phyloP scores from a whole-genome alignment of 92 coral and sea anemone species.

The Heteractis magnifica region DNA sequence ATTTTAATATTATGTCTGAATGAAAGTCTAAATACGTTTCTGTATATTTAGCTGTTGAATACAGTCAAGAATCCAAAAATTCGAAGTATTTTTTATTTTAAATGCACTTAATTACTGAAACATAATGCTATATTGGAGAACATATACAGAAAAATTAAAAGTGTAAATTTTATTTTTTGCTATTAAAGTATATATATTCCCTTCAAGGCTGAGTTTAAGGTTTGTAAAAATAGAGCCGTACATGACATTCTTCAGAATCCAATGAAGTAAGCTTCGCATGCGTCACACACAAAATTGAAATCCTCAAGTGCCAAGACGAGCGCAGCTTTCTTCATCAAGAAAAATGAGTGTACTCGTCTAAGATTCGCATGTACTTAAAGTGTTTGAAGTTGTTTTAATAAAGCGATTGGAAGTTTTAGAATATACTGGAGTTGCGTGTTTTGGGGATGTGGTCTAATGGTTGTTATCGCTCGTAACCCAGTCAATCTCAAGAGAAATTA shows the following conservation, averaged over 20 bases:
- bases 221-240: slow-evolving; percentile 33
- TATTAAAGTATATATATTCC: slow-evolving; percentile 82
- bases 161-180: slow-evolving; percentile 98
- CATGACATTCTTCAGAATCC: slow-evolving; percentile 2
- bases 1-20: slow-evolving; percentile 85
- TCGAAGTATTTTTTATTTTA: slow-evolving; percentile 95
- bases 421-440: slow-evolving; percentile 30
- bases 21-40: slow-evolving; percentile 56
- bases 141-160: slow-evolving; percentile 74
- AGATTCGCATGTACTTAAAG: slow-evolving; percentile 22
- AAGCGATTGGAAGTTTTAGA: slow-evolving; percentile 65
- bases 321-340: slow-evolving; percentile 14
- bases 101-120: slow-evolving; percentile 65
- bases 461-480: slow-evolving; percentile 19
- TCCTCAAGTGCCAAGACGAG: not conserved
- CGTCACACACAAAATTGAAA: not conserved
- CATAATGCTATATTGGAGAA: slow-evolving; percentile 78
- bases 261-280: slow-evolving; percentile 4
- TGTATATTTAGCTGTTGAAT: slow-evolving; percentile 79
- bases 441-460: slow-evolving; percentile 10
- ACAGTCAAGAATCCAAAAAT: slow-evolving; percentile 66
- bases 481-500: slow-evolving; percentile 9
- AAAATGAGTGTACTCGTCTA: slow-evolving; percentile 19
- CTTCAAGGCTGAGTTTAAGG: slow-evolving; percentile 45
- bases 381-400: slow-evolving; percentile 75